Base-by-base conservation (phyloP, 2,888 invertebrate genomes). In the Panopea generosa region DNA sequence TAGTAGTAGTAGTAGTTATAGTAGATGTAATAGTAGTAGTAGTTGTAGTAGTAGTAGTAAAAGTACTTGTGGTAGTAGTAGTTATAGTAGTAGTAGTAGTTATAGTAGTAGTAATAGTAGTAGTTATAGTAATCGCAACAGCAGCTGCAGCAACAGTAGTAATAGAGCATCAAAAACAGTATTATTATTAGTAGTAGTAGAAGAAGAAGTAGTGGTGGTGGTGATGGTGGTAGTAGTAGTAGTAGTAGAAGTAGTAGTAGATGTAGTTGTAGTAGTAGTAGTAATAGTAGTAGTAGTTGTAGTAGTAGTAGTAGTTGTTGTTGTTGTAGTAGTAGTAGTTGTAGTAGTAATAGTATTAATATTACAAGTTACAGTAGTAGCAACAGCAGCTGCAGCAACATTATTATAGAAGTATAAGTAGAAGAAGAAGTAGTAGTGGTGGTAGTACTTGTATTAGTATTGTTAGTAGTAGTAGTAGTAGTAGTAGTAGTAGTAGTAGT, bases 71-170 rank as follows among this genome's bases (percentile, higher is more conserved):
- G n/a, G n/a, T n/a, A n/a, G n/a, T n/a, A n/a, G n/a, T n/a, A n/a
- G n/a, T n/a, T n/a, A n/a, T n/a, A n/a, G 40, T 40, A 40, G 40
- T 40, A 40, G 40, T 40, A 40, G 40, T 40, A 40, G 40, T 40
- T 11, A 16, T 40, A 40, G 40, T 40, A 40, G 40, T 40, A 40
- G 40, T 40, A 40, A 16, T 40, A 40, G 40, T 40, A 40, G 40
- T 40, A 40, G 40, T 40, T 11, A 16, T 40, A 40, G 40, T 40
- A 40, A 16, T 40, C 7, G n/a, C n/a, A n/a, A n/a, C n/a, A n/a
- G n/a, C n/a, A n/a, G n/a, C n/a, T n/a, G n/a, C n/a, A n/a, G n/a
- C n/a, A n/a, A 16, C 14, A 40, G 40, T 40, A 40, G 40, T 40
- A 40, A 16, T 40, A 40, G 40, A 40, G 40, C 14, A 40, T 7